phyloP scores from a whole-genome alignment of 1,140 invertebrate genomes.

The Solenopsis fugax region DNA sequence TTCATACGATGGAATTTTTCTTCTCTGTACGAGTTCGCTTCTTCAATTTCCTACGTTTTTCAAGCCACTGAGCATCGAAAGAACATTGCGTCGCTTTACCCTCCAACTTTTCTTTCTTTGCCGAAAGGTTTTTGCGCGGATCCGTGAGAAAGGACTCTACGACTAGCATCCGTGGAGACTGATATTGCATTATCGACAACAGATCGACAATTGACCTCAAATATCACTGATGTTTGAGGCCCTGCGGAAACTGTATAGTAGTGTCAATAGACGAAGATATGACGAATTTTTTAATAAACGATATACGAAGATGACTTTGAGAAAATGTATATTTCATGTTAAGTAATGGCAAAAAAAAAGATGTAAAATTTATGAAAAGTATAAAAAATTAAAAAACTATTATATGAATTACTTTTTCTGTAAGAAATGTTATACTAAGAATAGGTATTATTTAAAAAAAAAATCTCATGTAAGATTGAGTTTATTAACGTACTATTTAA shows the following conservation, averaged over 20 bases:
- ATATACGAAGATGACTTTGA: not conserved
- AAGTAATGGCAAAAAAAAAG: not conserved
- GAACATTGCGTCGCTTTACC: slow-evolving; percentile 60
- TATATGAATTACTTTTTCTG: not conserved
- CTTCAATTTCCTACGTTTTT: slow-evolving; percentile 77
- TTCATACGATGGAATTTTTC: slow-evolving; percentile 60
- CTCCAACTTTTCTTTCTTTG: slow-evolving; percentile 29
- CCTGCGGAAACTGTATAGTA: not conserved
- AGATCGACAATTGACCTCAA: slow-evolving; percentile 22
- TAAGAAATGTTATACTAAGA: not conserved
- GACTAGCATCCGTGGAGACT: not conserved
- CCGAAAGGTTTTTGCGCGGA: slow-evolving; percentile 25
- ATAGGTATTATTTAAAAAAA: not conserved
- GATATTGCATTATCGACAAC: slow-evolving; percentile 56
- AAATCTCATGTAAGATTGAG: not conserved
- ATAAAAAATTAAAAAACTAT: not conserved
- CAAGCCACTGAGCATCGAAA: slow-evolving; percentile 61
- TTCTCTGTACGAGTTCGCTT: slow-evolving; percentile 53
- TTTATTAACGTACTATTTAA: slow-evolving; percentile 6
- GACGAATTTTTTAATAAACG: not conserved
- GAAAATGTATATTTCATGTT: not conserved
- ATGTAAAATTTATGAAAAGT: not conserved
- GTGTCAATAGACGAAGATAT: not conserved
- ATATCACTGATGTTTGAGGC: not conserved
- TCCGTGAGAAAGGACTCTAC: slow-evolving; percentile 30